Conservation (phyloP, 2,797 vertebrate genomes). For the Pristis pectinata region DNA sequence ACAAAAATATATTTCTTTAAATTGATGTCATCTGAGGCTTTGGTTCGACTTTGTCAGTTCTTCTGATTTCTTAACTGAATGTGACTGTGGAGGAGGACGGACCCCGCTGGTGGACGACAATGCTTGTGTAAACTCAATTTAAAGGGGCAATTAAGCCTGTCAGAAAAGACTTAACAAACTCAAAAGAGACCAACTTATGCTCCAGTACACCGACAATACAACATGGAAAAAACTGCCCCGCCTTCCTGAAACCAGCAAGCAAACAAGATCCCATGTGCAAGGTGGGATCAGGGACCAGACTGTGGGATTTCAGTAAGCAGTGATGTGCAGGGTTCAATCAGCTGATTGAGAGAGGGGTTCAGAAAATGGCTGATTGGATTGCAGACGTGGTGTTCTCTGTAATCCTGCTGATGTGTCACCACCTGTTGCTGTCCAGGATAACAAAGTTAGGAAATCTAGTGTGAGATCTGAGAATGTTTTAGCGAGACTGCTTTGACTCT, state of each 20-base stretch:
- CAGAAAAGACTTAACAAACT: slow-evolving; percentile 42
- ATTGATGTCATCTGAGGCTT: not conserved
- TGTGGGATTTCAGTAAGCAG: slow-evolving; percentile 47
- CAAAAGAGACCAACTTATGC: slow-evolving; percentile 44
- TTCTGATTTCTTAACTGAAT: not conserved
- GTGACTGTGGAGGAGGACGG: not conserved
- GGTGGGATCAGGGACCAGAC: slow-evolving; percentile 43
- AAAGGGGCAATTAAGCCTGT: slow-evolving; percentile 42
- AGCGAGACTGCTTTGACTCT: not conserved
- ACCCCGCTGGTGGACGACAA: not conserved
- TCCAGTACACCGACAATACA: slow-evolving; percentile 54
- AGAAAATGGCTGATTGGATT: slow-evolving; percentile 40
- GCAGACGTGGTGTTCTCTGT: slow-evolving; percentile 42
- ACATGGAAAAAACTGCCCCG: not conserved
- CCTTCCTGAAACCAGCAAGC: slow-evolving; percentile 43
- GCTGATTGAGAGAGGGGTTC: slow-evolving; percentile 43
- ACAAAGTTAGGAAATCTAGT: slow-evolving; percentile 38
- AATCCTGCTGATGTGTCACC: slow-evolving; percentile 50
- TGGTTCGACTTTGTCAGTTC: not conserved
- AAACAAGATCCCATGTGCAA: slow-evolving; percentile 49
- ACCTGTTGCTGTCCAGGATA: slow-evolving; percentile 44
- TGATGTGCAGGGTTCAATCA: slow-evolving; percentile 48
- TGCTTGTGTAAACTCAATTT: slow-evolving; percentile 40
- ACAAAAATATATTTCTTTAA: too few species aligned
- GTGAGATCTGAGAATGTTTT: not conserved